These are phyloP conservation scores for Todus mexicanus DNA, from an alignment of 2,797 vertebrate genomes.

Conservation along the genomic window DNA sequence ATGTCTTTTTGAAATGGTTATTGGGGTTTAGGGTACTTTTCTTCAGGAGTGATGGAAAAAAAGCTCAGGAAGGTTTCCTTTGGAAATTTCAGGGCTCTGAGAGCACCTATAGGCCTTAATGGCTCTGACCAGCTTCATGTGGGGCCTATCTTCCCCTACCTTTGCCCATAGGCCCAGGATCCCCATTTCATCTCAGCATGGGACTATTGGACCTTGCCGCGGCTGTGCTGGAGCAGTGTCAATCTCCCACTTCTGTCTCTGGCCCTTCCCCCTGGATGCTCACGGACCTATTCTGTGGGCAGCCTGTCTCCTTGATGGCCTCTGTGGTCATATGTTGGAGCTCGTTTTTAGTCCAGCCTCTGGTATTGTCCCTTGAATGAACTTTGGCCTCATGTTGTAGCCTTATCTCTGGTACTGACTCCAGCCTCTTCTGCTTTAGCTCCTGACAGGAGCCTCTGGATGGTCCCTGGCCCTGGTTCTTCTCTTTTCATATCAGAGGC, in stretches of 20 bases:
- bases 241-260: background rate
- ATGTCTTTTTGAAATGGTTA: background rate
- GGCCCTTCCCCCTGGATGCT: background rate
- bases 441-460: background rate
- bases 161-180: background rate
- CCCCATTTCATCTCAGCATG: background rate
- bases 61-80: background rate
- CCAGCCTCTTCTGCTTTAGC: background rate
- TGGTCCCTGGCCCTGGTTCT: background rate
- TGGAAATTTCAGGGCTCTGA: background rate
- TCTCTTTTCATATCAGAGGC: background rate
- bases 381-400: rapidly evolving
- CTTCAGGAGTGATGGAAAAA: background rate
- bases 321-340: background rate
- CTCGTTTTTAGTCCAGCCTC: background rate
- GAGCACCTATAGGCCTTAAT: background rate
- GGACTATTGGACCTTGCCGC: background rate
- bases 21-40: background rate
- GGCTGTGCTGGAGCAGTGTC: background rate
- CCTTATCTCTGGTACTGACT: background rate
- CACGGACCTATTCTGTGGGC: background rate
- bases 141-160: too few relatives aligned
- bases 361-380: background rate
- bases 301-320: background rate
- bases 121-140: background rate